Evolutionary conservation across 2,113 vertebrate species (phyloP).

Genomic region (Corythoichthys haematopterus): DNA sequence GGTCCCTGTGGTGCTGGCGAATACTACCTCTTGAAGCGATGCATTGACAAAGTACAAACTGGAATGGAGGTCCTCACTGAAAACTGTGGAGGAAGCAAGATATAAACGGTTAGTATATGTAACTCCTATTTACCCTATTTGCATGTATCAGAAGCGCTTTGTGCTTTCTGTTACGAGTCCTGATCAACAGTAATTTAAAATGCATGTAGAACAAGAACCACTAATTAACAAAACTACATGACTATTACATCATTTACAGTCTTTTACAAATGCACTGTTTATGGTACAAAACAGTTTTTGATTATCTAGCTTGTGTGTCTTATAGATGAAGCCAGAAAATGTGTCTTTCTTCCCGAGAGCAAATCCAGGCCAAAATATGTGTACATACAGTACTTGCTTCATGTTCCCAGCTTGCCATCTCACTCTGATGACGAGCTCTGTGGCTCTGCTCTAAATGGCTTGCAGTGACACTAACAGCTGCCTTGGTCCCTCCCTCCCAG

Average conservation of each 20-base stretch:
- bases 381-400: slow-evolving; percentile 4
- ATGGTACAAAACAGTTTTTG: background rate
- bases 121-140: background rate
- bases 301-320: too few relatives aligned
- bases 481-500: slow-evolving; percentile 79
- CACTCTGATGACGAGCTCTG: slow-evolving; percentile 44
- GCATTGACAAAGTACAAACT: slow-evolving; percentile 99
- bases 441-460: slow-evolving; percentile 73
- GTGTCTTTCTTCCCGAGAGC: slow-evolving; percentile 28
- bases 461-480: slow-evolving; percentile 81
- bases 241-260: background rate
- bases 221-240: background rate
- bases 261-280: background rate
- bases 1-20: slow-evolving; percentile 98
- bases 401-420: slow-evolving; percentile 37
- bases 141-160: background rate
- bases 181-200: background rate
- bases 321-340: slow-evolving; percentile 38
- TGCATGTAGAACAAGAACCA: background rate
- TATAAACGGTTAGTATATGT: slow-evolving; percentile 7
- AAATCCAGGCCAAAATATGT: slow-evolving; percentile 13
- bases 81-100: slow-evolving; percentile 77
- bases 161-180: background rate
- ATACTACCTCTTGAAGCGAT: slow-evolving; percentile 99
- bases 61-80: slow-evolving; percentile 95